Percentiles rank a stretch among this genome's conserved stretches.
These are phyloP conservation scores for Calonectris borealis DNA, from an alignment of 2,113 vertebrate genomes.

Conservation along the genomic window DNA sequence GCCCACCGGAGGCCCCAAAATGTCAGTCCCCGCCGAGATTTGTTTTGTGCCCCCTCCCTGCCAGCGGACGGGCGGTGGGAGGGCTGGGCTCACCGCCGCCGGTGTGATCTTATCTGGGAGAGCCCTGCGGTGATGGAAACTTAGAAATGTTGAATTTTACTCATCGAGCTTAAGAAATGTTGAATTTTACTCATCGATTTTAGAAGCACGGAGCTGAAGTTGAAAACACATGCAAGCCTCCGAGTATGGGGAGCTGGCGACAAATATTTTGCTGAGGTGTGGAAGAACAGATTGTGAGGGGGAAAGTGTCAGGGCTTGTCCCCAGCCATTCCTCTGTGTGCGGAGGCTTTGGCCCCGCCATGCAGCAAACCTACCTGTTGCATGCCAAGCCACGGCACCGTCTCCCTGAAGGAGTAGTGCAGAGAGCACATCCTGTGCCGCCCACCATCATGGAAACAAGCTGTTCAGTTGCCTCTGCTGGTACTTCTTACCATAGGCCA, in stretches of 20 bases:
- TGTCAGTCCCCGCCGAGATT: not conserved
- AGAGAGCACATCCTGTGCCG: accelerated
- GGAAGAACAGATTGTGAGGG: not conserved
- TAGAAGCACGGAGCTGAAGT: not conserved
- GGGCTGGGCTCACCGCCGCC: not conserved
- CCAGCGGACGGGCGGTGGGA: not conserved
- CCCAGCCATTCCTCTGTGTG: accelerated
- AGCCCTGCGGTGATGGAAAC: not conserved
- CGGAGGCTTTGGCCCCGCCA: not conserved
- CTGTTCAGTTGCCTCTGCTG: not conserved
- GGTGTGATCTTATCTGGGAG: not conserved
- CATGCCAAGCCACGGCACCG: accelerated
- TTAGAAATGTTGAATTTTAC: not conserved
- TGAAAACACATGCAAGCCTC: accelerated
- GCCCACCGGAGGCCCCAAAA: accelerated
- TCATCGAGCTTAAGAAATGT: not conserved
- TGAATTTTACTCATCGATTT: not conserved
- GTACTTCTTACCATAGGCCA: accelerated
- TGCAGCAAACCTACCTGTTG: not conserved
- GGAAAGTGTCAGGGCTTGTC: not conserved
- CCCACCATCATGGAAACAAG: accelerated
- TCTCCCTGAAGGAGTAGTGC: not conserved
- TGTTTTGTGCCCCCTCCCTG: accelerated
- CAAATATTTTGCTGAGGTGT: not conserved
- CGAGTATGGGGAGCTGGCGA: accelerated